These are phyloP conservation scores for Euthynnus affinis DNA, from an alignment of 2,797 vertebrate genomes.

Conservation along the genomic window DNA sequence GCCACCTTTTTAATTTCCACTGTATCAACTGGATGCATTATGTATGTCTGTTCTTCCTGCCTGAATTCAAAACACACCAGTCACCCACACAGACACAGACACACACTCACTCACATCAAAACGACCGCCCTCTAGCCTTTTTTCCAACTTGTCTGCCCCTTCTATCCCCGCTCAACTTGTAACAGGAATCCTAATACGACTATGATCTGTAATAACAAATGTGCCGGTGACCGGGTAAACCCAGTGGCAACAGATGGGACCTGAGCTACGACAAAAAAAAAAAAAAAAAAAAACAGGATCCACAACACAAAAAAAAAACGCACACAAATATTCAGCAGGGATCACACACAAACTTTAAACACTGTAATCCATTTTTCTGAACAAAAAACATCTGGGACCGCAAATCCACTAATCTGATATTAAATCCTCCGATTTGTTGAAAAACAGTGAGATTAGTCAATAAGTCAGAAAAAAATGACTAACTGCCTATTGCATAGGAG, in stretches of 20 bases:
- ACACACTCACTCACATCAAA: slow-evolving; percentile 50
- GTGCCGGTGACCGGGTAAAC: slow-evolving; percentile 51
- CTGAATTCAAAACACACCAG: slow-evolving; percentile 25
- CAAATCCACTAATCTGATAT: slow-evolving; percentile 99
- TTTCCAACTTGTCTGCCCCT: slow-evolving; percentile 43
- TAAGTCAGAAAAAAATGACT: slow-evolving; percentile 92
- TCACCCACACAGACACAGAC: slow-evolving; percentile 29
- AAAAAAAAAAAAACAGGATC: slow-evolving; percentile 37
- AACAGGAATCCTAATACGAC: slow-evolving; percentile 56
- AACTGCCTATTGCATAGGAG: slow-evolving; percentile 88
- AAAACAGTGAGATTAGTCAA: slow-evolving; percentile 99
- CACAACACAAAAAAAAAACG: slow-evolving; percentile 58
- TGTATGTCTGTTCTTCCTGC: slow-evolving; percentile 15
- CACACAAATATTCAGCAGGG: slow-evolving; percentile 81
- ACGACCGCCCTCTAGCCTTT: slow-evolving; percentile 44
- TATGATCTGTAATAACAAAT: slow-evolving; percentile 52
- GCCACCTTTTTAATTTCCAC: slow-evolving; percentile 7
- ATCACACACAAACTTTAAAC: slow-evolving; percentile 94
- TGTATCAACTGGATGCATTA: neutral
- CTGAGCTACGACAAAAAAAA: slow-evolving; percentile 30
- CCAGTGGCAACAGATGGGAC: slow-evolving; percentile 75
- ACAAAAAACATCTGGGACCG: slow-evolving; percentile 99
- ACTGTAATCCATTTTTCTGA: slow-evolving; percentile 98
- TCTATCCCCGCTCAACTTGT: slow-evolving; percentile 57
- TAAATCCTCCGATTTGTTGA: slow-evolving; percentile 99